Evolutionary conservation across 1,140 invertebrate genomes (phyloP), one percentile per base, ranked within the genome.

Genomic region (Stenopsyche tienmushanensis): DNA sequence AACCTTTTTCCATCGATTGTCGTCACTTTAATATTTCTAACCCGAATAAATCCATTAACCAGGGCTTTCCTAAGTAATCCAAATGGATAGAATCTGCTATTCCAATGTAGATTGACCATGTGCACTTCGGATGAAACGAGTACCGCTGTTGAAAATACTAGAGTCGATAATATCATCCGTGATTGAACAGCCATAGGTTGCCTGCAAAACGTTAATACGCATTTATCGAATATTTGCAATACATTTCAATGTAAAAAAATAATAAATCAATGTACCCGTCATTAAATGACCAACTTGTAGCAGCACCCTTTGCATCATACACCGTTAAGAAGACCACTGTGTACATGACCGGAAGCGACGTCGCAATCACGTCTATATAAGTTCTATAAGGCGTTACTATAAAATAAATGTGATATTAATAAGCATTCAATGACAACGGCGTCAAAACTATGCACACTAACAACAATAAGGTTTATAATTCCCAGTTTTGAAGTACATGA

Each of bases 401-500:
- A 62, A 25, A 39, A 15, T 57, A 25, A 34, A 13, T 26, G 34
- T 26, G n/a, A 3, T 57, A 15, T 9, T 15, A 57, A 3, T 34
- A 57, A 10, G 17, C 17, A 34, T 21, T 7, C 7, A 9, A 5
- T n/a, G 1, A 53, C 13, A 29, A 50, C 7, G n/a, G 41, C 9
- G 9, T 24, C 34, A 9, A 8, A 50, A 8, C 13, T 57, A 41
- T 7, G 49, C 5, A 53, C 23, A 45, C 55, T 59, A 17, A 66
- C 65, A 18, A 18, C 65, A 66, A 39, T 62, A 66, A 7, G 65
- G 65, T 47, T 24, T 24, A 29, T 45, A 42, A 34, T 55, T 66
- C n/a, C 25, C 29, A 13, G 65, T 66, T 66, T 66, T 66, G 50
- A 66, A 66, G 25, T 62, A 66, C 42, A 66, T 53, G 18, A 66